These are phyloP conservation scores for Acridotheres tristis DNA, from an alignment of 2,797 vertebrate species.

Conservation along the genomic window DNA sequence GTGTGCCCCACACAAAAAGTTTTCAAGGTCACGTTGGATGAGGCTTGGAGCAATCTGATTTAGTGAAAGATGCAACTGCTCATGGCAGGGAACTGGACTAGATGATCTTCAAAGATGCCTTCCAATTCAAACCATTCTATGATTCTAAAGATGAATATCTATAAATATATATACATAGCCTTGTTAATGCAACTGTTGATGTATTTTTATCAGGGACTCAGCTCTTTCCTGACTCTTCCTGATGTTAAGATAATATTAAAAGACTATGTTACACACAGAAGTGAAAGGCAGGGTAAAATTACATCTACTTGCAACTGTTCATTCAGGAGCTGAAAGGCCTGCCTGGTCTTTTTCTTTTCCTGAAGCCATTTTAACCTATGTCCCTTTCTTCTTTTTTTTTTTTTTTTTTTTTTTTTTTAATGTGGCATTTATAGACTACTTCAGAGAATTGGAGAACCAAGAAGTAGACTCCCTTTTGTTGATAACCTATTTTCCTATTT, in stretches of 20 bases:
- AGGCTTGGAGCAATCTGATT: neutral
- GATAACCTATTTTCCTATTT: neutral
- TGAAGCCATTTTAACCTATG: neutral
- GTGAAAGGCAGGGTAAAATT: neutral
- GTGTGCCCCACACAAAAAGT: neutral
- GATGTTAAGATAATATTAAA: neutral
- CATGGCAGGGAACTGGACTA: neutral
- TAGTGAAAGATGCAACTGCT: neutral
- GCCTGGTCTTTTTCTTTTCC: neutral
- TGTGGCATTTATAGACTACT: neutral
- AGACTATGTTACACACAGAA: neutral
- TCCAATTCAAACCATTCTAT: neutral
- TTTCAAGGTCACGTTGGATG: neutral
- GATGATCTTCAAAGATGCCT: neutral
- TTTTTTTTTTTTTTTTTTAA: neutral
- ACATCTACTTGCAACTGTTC: neutral
- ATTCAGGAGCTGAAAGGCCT: neutral
- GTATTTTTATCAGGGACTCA: neutral
- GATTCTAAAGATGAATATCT: neutral
- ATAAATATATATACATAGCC: neutral
- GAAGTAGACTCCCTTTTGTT: neutral
- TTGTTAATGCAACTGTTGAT: neutral
- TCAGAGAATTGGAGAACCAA: neutral
- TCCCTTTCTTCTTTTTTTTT: rapidly evolving
- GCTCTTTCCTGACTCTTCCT: neutral